Evolutionary conservation across 1,140 invertebrate species (phyloP), one percentile per base, ranked within the genome.

Genomic region (Lepidotrigona ventralis): DNA sequence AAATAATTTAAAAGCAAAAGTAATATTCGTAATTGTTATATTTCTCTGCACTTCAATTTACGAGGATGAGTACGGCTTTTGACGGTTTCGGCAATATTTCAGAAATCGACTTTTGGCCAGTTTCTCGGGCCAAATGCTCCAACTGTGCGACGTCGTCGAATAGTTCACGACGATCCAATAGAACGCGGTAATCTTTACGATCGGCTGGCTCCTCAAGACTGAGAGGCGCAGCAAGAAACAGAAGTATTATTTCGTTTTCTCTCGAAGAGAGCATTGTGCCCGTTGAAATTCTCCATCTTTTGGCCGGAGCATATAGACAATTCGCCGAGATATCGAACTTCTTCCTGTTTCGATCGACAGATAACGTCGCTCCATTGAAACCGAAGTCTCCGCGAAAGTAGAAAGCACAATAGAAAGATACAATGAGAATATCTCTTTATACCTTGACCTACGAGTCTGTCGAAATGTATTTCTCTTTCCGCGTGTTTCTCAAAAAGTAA

Each of bases 221-320:
- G 51, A 51, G 11, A 63, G 53, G 39, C 51, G 60, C 39, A 33
- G 19, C 39, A 11, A 39, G 75, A 17, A 54, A 33, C 54, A 29
- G 54, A 26, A 51, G 64, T 56, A 81, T 81, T 81, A 81, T 81
- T 81, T 81, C 79, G 79, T 81, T 74, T 29, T 51, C 58, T 53
- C 19, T 54, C 21, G n/a, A 15, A 46, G 46, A 19, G 68, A 54
- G 29, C 63, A 81, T 75, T 46, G 60, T 54, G 19, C 54, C 54
- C 79, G 60, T 19, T 33, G 46, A 81, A 33, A 66, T 81, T 53
- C 60, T 46, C 23, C 54, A 19, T 17, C 17, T 21, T 79, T 15
- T 21, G 14, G 6, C 9, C 54, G 54, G 39, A 39, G n/a, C 29
- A 33, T 46, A 63, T 53, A 73, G 79, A 73, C 56, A 23, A 51